Conservation (phyloP, 1,140 invertebrate genomes). For the Dendroctonus ponderosae region DNA sequence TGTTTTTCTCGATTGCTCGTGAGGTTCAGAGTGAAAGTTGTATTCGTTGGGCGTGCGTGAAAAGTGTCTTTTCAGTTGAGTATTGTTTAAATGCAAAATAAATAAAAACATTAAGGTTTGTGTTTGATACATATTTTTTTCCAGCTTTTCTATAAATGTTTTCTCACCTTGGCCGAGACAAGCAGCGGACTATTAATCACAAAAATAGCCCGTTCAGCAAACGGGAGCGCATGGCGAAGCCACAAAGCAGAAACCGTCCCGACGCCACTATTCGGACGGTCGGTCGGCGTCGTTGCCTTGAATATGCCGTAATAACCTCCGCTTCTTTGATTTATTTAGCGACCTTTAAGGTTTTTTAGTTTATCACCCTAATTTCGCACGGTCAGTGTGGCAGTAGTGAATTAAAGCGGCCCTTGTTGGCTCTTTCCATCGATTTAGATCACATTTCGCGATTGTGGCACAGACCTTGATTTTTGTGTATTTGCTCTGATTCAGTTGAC, state of each 20-base stretch:
- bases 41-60: no score
- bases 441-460: slow-evolving; percentile 2
- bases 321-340: slow-evolving; percentile 18
- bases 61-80: no score
- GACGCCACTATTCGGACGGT: slow-evolving; percentile 10
- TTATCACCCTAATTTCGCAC: slow-evolving; percentile 17
- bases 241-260: slow-evolving; percentile 16
- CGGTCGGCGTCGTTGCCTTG: slow-evolving; percentile 12
- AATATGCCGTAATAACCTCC: slow-evolving; percentile 10
- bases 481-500: slow-evolving; percentile 1
- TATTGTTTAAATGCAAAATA: no score
- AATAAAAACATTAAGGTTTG: no score
- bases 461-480: slow-evolving; percentile 14
- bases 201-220: background rate
- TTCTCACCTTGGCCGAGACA: no score
- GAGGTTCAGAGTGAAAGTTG: no score
- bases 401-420: background rate
- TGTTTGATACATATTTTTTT: no score
- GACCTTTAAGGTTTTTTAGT: slow-evolving; percentile 14
- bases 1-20: no score
- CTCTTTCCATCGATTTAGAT: slow-evolving; percentile 8
- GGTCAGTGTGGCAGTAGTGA: slow-evolving; percentile 1
- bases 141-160: no score
- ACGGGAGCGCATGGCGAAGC: slow-evolving; percentile 14
- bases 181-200: no score